phyloP scores from a whole-genome alignment of 1,140 invertebrate species.

The Drepana arcuata region DNA sequence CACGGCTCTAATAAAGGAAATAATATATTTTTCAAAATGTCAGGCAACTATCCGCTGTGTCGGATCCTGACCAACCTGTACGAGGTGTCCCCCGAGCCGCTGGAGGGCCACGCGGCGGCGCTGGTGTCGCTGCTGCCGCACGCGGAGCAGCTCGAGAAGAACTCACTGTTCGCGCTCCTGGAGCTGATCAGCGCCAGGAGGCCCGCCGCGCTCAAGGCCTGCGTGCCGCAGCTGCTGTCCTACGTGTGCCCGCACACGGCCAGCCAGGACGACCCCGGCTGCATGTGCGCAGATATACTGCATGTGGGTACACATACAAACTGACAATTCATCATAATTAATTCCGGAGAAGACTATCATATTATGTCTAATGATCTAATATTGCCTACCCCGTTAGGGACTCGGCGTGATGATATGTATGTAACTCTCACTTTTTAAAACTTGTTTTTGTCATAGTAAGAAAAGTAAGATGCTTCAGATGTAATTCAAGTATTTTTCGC shows the following conservation, averaged over 20 bases:
- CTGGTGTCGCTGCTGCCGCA: slow-evolving; percentile 85
- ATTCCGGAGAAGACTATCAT: no score
- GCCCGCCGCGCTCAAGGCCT: slow-evolving; percentile 83
- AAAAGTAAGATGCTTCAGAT: no score
- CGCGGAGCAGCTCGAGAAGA: slow-evolving; percentile 87
- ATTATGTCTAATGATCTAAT: no score
- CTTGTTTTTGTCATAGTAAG: no score
- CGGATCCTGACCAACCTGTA: slow-evolving; percentile 91
- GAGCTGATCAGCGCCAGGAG: slow-evolving; percentile 85
- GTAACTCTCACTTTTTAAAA: no score
- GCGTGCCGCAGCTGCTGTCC: slow-evolving; percentile 83
- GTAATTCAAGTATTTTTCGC: no score
- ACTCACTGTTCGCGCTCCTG: slow-evolving; percentile 86
- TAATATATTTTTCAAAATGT: slow-evolving; percentile 15
- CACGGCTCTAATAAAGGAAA: no score
- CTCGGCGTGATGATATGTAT: no score
- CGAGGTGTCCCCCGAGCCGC: slow-evolving; percentile 85
- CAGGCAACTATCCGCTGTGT: slow-evolving; percentile 88
- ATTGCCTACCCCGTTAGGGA: no score
- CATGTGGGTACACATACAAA: slow-evolving; percentile 78
- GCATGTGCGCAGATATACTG: slow-evolving; percentile 61
- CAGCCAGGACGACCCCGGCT: slow-evolving; percentile 40
- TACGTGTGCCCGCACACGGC: slow-evolving; percentile 70
- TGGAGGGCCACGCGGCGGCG: slow-evolving; percentile 87
- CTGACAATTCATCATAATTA: no score